phyloP scores from a whole-genome alignment of 2,113 vertebrate genomes.

The Amphiprion ocellaris region DNA sequence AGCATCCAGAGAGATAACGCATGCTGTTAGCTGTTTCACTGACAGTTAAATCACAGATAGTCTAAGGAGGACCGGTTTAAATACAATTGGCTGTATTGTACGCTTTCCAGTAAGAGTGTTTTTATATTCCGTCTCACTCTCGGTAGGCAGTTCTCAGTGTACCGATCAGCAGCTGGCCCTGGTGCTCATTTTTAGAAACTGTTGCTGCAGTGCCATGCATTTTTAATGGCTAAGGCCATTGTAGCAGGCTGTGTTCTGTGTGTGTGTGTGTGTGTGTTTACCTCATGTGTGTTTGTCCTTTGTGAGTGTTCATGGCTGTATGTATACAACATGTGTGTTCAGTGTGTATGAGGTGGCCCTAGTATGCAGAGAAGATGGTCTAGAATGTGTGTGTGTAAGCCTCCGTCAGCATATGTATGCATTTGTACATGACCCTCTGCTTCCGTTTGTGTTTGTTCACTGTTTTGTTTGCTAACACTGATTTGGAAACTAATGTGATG shows the following conservation, averaged over 20 bases:
- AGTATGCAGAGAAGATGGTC: background rate
- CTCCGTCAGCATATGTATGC: slow-evolving; percentile 34
- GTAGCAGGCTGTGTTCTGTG: slow-evolving; percentile 60
- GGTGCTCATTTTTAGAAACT: slow-evolving; percentile 78
- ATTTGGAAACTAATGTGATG: slow-evolving; percentile 60
- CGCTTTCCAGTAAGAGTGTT: background rate
- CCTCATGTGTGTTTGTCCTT: background rate
- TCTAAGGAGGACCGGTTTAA: background rate
- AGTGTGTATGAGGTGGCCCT: background rate
- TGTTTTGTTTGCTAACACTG: slow-evolving; percentile 47
- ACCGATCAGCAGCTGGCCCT: slow-evolving; percentile 62
- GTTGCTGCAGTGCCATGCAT: slow-evolving; percentile 85
- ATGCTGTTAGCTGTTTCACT: slow-evolving; percentile 29
- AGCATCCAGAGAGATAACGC: slow-evolving; percentile 37
- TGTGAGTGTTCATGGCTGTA: background rate
- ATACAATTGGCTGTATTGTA: background rate
- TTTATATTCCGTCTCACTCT: slow-evolving; percentile 4
- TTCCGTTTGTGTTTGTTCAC: slow-evolving; percentile 47
- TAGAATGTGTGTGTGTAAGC: background rate
- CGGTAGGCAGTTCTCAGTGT: slow-evolving; percentile 34
- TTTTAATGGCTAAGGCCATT: slow-evolving; percentile 80
- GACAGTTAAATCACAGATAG: background rate
- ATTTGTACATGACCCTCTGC: slow-evolving; percentile 32
- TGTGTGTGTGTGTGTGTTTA: slow-evolving; percentile 35
- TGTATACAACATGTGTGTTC: background rate